Conservation (phyloP, 2,888 invertebrate species). For the Euphydryas editha region DNA sequence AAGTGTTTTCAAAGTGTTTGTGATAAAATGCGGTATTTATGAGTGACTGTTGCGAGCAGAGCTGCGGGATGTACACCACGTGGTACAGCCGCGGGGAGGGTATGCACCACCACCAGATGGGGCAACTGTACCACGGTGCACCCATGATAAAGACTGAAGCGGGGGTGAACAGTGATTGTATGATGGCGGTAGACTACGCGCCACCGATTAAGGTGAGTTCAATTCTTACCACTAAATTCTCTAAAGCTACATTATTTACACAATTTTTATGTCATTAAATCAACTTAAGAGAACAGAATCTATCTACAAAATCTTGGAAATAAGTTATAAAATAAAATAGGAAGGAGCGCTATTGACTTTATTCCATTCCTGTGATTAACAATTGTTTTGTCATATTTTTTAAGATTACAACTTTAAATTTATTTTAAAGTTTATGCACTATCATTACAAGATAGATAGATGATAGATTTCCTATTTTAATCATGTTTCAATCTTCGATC, state of each 20-base stretch:
- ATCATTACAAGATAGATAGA: no score
- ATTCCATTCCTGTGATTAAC: no score
- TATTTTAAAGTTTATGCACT: no score
- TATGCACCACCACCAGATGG: constrained; percentile 82
- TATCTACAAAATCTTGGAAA: no score
- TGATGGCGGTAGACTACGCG: constrained; percentile 86
- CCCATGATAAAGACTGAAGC: constrained; percentile 85
- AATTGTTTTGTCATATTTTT: no score
- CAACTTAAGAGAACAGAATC: background rate
- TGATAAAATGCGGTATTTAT: constrained; percentile 66
- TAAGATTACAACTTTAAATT: no score
- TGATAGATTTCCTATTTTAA: no score
- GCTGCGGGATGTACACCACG: constrained; percentile 80
- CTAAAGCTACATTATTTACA: background rate
- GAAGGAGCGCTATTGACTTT: no score
- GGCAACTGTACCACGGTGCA: constrained; percentile 81
- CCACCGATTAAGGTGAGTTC: constrained; percentile 85
- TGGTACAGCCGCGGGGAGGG: constrained; percentile 82
- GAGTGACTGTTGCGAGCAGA: constrained; percentile 74
- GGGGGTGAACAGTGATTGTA: constrained; percentile 85
- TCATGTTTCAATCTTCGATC: no score
- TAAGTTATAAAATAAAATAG: no score
- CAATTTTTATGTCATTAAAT: background rate
- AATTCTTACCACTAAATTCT: background rate
- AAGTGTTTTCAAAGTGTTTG: constrained; percentile 35